Evolutionary conservation across 1,140 invertebrate species (phyloP), one percentile per base, ranked within the genome.

Genomic region (Cyrtorhinus lividipennis): DNA sequence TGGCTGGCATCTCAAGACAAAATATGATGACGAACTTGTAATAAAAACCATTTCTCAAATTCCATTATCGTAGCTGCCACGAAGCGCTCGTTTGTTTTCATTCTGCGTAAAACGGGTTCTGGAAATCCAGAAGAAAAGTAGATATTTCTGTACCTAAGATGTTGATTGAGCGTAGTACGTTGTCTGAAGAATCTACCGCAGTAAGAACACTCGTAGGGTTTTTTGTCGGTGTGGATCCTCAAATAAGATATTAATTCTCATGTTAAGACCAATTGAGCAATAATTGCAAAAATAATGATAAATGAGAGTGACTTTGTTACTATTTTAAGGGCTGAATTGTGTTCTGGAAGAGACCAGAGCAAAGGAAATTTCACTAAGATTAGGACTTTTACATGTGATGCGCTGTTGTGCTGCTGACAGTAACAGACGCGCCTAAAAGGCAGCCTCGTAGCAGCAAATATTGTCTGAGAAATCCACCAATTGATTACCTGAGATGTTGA

Each of bases 161-260:
- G 61, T 48, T 62, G 61, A 56, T 62, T 62, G n/a, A 62, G 24
- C 25, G 48, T 48, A 22, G 61, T 48, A 57, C 48, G 44, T 48
- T 62, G 61, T 53, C 61, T 45, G 44, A 62, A 62, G 24, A 45
- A 25, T 24, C 61, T 45, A 45, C 20, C 61, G 25, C 61, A 62
- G 44, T 62, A 62, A 5, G 61, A 57, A 56, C 61, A 62, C 61
- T 62, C 61, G 45, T 62, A 62, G 38, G 61, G 61, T 27, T 62
- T 62, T 48, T 62, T 48, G 38, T 62, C 61, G 18, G 44, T 62
- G 46, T 62, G 61, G 25, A 62, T 62, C 48, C 48, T 53, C 48
- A 20, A 44, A 53, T 15, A 53, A 12, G 38, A n/a, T n/a, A 38
- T 38, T 38, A 38, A 38, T 8, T 38, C 15, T 38, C 30, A 38